Conservation (phyloP, 2,797 vertebrate genomes). For the Lateolabrax maculatus region DNA sequence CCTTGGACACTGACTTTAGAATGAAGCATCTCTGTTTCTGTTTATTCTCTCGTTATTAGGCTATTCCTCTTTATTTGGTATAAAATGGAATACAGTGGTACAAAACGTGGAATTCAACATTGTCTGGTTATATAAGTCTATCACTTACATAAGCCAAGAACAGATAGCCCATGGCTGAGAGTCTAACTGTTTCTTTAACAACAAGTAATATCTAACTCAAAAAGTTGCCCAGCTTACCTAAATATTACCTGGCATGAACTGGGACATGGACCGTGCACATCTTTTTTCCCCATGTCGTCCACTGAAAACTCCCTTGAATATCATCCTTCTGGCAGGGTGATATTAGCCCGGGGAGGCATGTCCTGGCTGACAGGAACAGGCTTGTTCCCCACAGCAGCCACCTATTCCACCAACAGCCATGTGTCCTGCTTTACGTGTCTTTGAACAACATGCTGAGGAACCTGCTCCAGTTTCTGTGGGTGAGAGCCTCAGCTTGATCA, state of each 20-base stretch:
- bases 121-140: conserved; percentile 47
- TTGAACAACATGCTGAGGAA: conserved; percentile 44
- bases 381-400: conserved; percentile 35
- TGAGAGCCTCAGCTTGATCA: conserved; percentile 19
- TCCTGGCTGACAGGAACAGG: conserved; percentile 50
- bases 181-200: conserved; percentile 52
- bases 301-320: conserved; percentile 8
- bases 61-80: conserved; percentile 12
- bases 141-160: conserved; percentile 49
- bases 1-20: not conserved
- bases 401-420: conserved; percentile 30
- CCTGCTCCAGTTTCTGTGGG: conserved; percentile 53
- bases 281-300: not conserved
- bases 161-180: conserved; percentile 30
- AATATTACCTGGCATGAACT: conserved; percentile 4
- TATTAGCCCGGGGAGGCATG: conserved; percentile 44
- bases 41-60: not conserved
- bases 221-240: conserved; percentile 24
- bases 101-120: conserved; percentile 30
- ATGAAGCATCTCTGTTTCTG: not conserved
- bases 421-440: conserved; percentile 64
- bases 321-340: conserved; percentile 33
- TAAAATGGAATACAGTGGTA: conserved; percentile 13
- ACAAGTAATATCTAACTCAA: conserved; percentile 34
- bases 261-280: not conserved